Evolutionary conservation across 2,888 invertebrate species (phyloP), one percentile per base, ranked within the genome.

Genomic region (Dicranocentrus wangi): DNA sequence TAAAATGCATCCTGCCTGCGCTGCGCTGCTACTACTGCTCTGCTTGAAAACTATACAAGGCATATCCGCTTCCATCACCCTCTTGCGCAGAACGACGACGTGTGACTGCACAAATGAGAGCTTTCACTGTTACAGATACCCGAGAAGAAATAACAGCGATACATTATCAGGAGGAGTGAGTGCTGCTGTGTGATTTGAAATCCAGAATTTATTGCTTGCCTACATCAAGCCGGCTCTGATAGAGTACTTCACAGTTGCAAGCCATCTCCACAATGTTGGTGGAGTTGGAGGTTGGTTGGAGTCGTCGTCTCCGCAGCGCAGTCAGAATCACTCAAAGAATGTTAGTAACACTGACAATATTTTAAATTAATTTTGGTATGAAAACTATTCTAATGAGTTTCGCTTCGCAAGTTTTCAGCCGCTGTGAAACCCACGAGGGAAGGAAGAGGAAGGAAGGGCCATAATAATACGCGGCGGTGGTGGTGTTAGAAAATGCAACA

Each of bases 321-420:
- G 47, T n/a, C 13, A 47, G 43, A 71, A 60, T 47, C 17, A 1
- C 28, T 43, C 19, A 19, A 75, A 71, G 71, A 71, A 71, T 79
- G 78, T 43, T 61, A 71, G 71, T 71, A 80, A 25, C 61, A 39
- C 68, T 47, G 47, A 58, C 72, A 72, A 69, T 80, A 69, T 39
- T 80, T 63, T 61, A 73, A 73, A 80, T 73, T 80, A 80, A 80
- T 80, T 73, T 80, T 73, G 80, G 80, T 80, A 80, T 80, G 68
- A 68, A 68, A 80, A 80, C 68, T 80, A 80, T 80, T 80, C 80
- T 80, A 80, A 80, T 80, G 80, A 80, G 80, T 73, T 73, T 80
- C 80, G 73, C 80, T 80, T 69, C 73, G 69, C 73, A 69, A 80
- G 80, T 80, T 80, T 69, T 69, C 73, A 66, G 47, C 58, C 47